These are phyloP conservation scores for Caenorhabditis brenneri DNA, from an alignment of 1,140 invertebrate species.

Conservation along the genomic window DNA sequence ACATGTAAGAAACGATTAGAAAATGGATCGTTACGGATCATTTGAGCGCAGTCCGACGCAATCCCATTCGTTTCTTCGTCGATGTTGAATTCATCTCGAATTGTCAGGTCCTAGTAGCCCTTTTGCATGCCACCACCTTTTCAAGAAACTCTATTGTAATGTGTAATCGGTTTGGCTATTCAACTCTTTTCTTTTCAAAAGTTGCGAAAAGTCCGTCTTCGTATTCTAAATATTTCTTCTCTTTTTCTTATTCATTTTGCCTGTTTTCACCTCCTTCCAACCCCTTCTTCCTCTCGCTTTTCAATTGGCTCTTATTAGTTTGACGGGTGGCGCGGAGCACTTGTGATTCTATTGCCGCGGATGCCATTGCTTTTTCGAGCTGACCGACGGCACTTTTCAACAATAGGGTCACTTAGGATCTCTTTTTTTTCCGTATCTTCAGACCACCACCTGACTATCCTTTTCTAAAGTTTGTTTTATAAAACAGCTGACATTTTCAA, in stretches of 20 bases:
- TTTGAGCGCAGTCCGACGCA: conserved; percentile 24
- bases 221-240: not conserved
- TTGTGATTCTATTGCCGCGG: conserved; percentile 39
- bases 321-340: conserved; percentile 22
- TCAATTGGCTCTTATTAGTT: conserved; percentile 42
- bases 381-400: conserved; percentile 40
- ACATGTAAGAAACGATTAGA: not conserved
- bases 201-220: not conserved
- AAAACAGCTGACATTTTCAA: conserved; percentile 7
- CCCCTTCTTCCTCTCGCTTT: not conserved
- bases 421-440: not conserved
- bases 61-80: not conserved
- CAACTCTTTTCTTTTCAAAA: not conserved
- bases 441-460: not conserved
- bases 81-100: not conserved
- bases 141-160: not conserved
- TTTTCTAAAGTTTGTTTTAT: conserved; percentile 5
- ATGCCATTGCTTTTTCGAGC: conserved; percentile 39
- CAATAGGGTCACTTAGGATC: conserved; percentile 38
- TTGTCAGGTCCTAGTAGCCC: not conserved
- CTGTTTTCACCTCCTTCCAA: not conserved
- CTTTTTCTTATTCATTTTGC: not conserved
- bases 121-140: conserved; percentile 11
- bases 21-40: conserved; percentile 5
- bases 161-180: conserved; percentile 2